Evolutionary conservation across 2,888 invertebrate genomes (phyloP).

Genomic region (Thalpophila matura): DNA sequence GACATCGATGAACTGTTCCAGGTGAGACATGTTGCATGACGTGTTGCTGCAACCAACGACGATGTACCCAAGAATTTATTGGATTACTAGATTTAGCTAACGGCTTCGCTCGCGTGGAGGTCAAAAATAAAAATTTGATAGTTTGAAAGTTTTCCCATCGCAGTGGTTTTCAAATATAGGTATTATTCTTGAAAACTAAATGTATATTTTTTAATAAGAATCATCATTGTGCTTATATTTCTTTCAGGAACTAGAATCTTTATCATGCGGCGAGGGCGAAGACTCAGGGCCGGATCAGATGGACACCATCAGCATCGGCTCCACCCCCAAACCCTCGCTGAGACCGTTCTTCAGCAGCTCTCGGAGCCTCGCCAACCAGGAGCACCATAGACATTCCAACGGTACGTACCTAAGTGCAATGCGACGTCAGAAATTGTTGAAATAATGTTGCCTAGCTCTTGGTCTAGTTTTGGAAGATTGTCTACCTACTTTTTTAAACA

Average conservation of each 20-base stretch:
- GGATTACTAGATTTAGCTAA: not conserved
- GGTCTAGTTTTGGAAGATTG: conserved; percentile 60
- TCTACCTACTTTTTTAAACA: conserved; percentile 37
- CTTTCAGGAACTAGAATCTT: conserved; percentile 97
- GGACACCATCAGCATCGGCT: conserved; percentile 99
- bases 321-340: conserved; percentile 98
- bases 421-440: conserved; percentile 34
- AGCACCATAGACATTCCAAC: conserved; percentile 87
- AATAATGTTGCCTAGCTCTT: conserved; percentile 56
- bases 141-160: no score
- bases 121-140: no score
- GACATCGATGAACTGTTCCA: conserved; percentile 97
- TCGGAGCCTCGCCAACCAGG: conserved; percentile 92
- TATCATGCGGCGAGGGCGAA: conserved; percentile 95
- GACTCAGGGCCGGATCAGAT: conserved; percentile 97
- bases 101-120: no score
- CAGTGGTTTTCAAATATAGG: no score
- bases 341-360: conserved; percentile 98
- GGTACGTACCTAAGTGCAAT: conserved; percentile 70
- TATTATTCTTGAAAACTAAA: no score
- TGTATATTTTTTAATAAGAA: no score
- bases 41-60: conserved; percentile 11
- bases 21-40: conserved; percentile 67
- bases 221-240: not conserved
- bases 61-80: not conserved